Evolutionary conservation across 2,113 vertebrate genomes (phyloP).

Genomic region (Phodopus roborovskii): DNA sequence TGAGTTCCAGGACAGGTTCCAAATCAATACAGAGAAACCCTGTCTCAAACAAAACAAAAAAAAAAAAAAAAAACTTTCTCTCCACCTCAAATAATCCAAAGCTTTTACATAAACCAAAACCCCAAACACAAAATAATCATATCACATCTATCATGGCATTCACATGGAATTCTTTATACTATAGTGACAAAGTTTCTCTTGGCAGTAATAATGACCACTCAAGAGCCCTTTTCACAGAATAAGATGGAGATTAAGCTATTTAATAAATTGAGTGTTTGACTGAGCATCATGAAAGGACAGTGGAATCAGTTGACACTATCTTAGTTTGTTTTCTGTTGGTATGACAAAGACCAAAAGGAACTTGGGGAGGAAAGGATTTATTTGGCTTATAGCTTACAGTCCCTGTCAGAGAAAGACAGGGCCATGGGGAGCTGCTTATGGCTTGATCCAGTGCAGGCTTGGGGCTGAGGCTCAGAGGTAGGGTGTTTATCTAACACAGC

Average conservation of each 20-base stretch:
- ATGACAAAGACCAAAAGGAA: not conserved
- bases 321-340: not conserved
- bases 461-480: not conserved
- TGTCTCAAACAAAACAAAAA: no score
- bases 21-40: no score
- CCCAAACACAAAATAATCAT: not conserved
- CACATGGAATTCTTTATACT: constrained; percentile 11
- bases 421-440: not conserved
- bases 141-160: not conserved
- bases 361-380: not conserved
- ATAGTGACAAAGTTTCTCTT: constrained; percentile 27
- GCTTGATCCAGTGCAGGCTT: not conserved
- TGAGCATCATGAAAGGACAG: constrained; percentile 55
- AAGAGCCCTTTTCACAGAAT: constrained; percentile 40
- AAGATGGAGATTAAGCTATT: constrained; percentile 45
- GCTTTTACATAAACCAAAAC: constrained; percentile 26
- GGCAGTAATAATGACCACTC: constrained; percentile 33
- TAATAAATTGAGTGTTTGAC: constrained; percentile 60
- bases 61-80: not conserved
- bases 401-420: not conserved
- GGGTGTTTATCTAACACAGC: not conserved
- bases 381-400: not conserved
- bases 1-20: no score
- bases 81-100: no score
- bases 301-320: not conserved